Percentiles rank a stretch among this genome's conserved stretches.
These are phyloP conservation scores for Iselma pallidipennis DNA, from an alignment of 2,888 invertebrate species.

Conservation along the genomic window DNA sequence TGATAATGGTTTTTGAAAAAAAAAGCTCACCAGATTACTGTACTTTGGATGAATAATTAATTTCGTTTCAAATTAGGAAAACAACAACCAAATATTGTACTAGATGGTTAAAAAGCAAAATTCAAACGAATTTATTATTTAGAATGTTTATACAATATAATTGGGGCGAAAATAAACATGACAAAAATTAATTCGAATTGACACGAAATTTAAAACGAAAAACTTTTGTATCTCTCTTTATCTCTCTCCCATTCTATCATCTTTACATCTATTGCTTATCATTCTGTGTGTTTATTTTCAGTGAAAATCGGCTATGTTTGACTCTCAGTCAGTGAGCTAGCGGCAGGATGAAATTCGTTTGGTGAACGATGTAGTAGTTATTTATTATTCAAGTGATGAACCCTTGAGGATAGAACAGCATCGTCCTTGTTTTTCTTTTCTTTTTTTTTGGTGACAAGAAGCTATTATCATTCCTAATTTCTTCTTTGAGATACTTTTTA, in stretches of 20 bases:
- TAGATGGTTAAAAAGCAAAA: background rate
- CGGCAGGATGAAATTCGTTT: background rate
- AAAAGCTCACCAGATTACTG: too few species aligned
- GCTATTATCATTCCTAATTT: too few species aligned
- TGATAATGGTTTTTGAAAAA: too few species aligned
- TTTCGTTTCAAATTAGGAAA: background rate
- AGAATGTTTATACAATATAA: background rate
- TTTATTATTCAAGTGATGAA: background rate
- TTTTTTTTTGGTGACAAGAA: too few species aligned
- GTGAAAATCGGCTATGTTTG: background rate
- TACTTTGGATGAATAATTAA: background rate
- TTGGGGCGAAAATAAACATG: background rate
- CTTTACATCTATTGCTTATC: background rate
- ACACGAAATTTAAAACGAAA: too few species aligned
- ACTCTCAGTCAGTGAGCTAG: background rate
- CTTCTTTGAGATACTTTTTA: too few species aligned
- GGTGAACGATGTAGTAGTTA: background rate
- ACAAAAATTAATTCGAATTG: constrained; percentile 11
- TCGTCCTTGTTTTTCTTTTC: too few species aligned
- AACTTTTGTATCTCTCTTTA: background rate
- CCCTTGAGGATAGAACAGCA: too few species aligned
- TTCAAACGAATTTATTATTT: background rate
- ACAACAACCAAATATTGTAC: background rate
- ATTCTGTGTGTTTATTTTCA: background rate
- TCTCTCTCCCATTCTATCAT: background rate